These are phyloP conservation scores for Papilio xuthus DNA, from an alignment of 1,140 invertebrate genomes.

Conservation along the genomic window DNA sequence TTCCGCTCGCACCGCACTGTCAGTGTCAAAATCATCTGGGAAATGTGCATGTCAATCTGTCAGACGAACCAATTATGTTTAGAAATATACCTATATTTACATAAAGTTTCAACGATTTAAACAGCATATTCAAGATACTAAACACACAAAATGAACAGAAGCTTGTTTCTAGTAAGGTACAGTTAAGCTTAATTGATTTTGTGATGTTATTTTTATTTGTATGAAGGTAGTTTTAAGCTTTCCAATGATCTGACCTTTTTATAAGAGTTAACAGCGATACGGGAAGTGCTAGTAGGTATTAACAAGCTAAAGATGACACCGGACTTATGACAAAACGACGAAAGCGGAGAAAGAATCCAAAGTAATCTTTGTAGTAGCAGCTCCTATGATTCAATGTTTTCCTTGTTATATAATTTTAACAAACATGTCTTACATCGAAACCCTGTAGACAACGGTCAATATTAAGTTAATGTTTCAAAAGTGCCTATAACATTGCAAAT, in stretches of 20 bases:
- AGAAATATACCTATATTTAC: slow-evolving; percentile 8
- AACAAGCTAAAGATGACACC: neutral
- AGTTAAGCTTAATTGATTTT: no score
- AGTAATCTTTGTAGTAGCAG: neutral
- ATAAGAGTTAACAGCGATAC: neutral
- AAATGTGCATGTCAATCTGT: neutral
- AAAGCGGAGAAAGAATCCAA: neutral
- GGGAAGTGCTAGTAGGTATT: neutral
- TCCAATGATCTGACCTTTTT: neutral
- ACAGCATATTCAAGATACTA: neutral
- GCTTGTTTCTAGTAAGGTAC: slow-evolving; percentile 29
- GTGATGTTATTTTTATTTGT: neutral
- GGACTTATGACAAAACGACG: neutral
- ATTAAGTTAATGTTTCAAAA: neutral
- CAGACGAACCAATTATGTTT: slow-evolving; percentile 9
- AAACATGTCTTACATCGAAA: neutral
- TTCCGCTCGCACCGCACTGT: neutral
- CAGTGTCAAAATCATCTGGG: slow-evolving; percentile 33
- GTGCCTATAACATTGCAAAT: no score
- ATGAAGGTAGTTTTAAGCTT: slow-evolving; percentile 1
- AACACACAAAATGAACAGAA: slow-evolving; percentile 38
- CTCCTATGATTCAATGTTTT: neutral
- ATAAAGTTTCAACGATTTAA: neutral
- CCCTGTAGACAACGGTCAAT: neutral
- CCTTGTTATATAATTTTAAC: neutral